Conservation (phyloP, 2,113 vertebrate species). For the Suricata suricatta region DNA sequence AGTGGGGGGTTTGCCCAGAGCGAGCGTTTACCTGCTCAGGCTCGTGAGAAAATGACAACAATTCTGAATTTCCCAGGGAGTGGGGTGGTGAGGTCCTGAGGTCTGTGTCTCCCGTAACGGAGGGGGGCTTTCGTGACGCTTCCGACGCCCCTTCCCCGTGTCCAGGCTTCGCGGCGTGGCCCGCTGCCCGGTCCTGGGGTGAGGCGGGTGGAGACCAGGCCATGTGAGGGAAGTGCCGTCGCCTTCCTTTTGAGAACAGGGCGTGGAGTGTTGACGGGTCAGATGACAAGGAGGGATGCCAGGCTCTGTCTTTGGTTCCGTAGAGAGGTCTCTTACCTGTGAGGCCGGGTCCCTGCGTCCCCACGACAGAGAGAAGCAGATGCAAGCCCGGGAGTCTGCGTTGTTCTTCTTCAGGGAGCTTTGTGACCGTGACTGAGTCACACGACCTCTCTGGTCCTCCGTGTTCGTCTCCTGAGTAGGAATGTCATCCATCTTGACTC, state of each 20-base stretch:
- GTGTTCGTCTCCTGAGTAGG: neutral
- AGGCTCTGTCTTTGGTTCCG: accelerated
- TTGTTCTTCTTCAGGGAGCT: neutral
- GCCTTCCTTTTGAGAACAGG: neutral
- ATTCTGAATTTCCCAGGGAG: neutral
- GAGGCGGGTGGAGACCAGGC: neutral
- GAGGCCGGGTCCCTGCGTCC: too few species aligned
- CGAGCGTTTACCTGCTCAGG: neutral
- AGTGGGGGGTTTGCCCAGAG: neutral
- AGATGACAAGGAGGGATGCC: too few species aligned
- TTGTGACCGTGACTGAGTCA: neutral
- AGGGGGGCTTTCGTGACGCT: neutral
- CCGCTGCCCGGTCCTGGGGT: too few species aligned
- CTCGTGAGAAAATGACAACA: too few species aligned
- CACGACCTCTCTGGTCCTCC: neutral
- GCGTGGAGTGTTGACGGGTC: neutral
- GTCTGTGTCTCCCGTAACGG: accelerated
- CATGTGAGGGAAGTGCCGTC: neutral
- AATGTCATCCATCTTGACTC: neutral
- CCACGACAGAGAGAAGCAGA: accelerated
- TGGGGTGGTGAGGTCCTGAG: neutral
- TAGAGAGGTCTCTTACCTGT: neutral
- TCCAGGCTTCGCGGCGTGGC: neutral
- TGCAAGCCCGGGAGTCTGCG: neutral
- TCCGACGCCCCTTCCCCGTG: neutral